These are phyloP conservation scores for Wiebesia pumilae DNA, from an alignment of 1,140 invertebrate genomes.

Conservation along the genomic window DNA sequence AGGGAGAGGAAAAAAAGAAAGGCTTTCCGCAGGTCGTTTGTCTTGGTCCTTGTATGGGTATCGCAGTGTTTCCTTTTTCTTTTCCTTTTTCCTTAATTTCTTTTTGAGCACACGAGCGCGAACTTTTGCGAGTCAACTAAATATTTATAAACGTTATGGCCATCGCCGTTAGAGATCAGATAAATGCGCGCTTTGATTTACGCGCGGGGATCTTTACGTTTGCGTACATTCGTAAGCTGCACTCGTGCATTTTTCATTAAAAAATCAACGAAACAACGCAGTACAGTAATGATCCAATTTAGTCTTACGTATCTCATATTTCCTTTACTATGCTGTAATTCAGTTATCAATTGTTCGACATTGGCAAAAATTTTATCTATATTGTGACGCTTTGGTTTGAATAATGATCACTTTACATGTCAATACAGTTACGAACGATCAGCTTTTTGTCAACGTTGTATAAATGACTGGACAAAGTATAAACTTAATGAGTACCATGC, in stretches of 20 bases:
- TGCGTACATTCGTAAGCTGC: too few species aligned
- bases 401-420: not conserved
- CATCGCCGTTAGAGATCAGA: not conserved
- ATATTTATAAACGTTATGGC: constrained; percentile 38
- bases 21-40: constrained; percentile 34
- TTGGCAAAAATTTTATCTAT: not conserved
- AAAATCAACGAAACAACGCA: not conserved
- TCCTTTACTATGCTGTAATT: not conserved
- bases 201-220: not conserved
- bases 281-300: constrained; percentile 5
- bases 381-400: not conserved
- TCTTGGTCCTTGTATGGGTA: constrained; percentile 10
- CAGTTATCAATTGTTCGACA: not conserved
- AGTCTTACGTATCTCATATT: not conserved
- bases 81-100: not conserved
- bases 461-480: not conserved
- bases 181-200: constrained; percentile 44
- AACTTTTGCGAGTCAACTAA: constrained; percentile 2
- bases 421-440: not conserved
- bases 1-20: not conserved
- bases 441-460: not conserved
- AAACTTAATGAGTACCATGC: not conserved
- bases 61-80: not conserved
- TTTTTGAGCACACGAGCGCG: not conserved
- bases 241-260: not conserved